A percentile compares a stretch with the other conserved stretches of the same genome.
Evolutionary conservation across 92 coral and sea anemone genomes (phyloP).

Genomic region (Epizoanthus illoricatus): DNA sequence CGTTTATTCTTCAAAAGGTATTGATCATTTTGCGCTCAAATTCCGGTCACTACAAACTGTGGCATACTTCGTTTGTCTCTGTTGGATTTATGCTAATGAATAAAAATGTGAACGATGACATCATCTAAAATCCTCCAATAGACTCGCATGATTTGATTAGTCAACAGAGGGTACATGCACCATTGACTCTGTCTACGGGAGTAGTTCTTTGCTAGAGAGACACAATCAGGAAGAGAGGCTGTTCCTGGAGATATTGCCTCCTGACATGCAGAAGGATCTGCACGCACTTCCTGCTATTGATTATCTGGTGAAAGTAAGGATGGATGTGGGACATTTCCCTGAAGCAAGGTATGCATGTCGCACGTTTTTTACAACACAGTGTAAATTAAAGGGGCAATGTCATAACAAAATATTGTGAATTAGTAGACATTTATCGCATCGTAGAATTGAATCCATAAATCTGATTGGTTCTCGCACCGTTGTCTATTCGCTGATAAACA

Average conservation of each 20-base stretch:
- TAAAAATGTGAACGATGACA: too few species aligned
- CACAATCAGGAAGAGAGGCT: conserved; percentile 41
- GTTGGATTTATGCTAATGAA: too few species aligned
- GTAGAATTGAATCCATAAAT: too few species aligned
- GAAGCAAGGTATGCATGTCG: conserved; percentile 21
- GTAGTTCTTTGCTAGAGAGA: not conserved
- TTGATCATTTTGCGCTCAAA: too few species aligned
- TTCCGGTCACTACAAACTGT: too few species aligned
- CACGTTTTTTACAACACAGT: too few species aligned
- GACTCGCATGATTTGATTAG: not conserved
- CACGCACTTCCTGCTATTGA: conserved; percentile 27
- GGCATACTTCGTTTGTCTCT: not conserved
- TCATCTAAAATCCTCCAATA: not conserved
- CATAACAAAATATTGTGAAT: not conserved
- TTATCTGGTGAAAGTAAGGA: conserved; percentile 21
- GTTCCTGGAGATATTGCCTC: conserved; percentile 41
- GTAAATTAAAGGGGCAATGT: too few species aligned
- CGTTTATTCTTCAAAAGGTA: too few species aligned
- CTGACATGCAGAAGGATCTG: conserved; percentile 39
- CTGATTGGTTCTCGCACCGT: too few species aligned
- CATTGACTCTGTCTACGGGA: conserved; percentile 16
- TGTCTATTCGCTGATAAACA: too few species aligned
- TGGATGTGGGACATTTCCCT: conserved; percentile 40
- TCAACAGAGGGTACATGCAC: not conserved
- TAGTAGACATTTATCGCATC: too few species aligned